Evolutionary conservation across 2,888 invertebrate genomes (phyloP).

Genomic region (Embidobia sp.): DNA sequence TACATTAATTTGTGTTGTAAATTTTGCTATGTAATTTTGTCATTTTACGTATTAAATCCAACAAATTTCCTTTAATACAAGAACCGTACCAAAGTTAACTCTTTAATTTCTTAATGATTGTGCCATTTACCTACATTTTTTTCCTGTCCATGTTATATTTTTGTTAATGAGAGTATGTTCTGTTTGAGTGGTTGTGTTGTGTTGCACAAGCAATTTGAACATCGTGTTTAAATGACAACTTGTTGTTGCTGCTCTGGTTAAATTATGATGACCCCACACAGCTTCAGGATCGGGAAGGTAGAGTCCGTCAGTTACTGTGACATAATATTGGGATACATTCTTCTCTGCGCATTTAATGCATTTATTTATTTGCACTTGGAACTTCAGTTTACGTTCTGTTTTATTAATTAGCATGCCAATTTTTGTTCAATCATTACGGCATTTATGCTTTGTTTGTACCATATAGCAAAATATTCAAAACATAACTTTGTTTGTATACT

Average conservation of each 20-base stretch:
- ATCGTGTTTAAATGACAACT: slow-evolving; percentile 66
- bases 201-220: slow-evolving; percentile 44
- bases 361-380: slow-evolving; percentile 78
- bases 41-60: no score
- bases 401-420: slow-evolving; percentile 52
- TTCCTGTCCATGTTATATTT: no score
- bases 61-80: no score
- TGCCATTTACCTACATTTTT: no score
- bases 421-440: background rate
- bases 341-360: slow-evolving; percentile 78
- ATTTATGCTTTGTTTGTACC: no score
- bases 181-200: slow-evolving; percentile 25
- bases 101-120: no score
- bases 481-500: no score
- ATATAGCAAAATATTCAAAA: no score
- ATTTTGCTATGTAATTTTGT: no score
- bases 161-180: no score
- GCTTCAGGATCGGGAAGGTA: slow-evolving; percentile 91
- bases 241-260: slow-evolving; percentile 78
- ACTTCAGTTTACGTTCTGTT: slow-evolving; percentile 59
- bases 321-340: slow-evolving; percentile 79
- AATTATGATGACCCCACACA: slow-evolving; percentile 76
- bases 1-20: no score
- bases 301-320: slow-evolving; percentile 84
- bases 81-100: no score